Evolutionary conservation across 30 jellyfish, hydroid and myxozoan species (phyloP).

Genomic region (Chrysaora quinquecirrha): DNA sequence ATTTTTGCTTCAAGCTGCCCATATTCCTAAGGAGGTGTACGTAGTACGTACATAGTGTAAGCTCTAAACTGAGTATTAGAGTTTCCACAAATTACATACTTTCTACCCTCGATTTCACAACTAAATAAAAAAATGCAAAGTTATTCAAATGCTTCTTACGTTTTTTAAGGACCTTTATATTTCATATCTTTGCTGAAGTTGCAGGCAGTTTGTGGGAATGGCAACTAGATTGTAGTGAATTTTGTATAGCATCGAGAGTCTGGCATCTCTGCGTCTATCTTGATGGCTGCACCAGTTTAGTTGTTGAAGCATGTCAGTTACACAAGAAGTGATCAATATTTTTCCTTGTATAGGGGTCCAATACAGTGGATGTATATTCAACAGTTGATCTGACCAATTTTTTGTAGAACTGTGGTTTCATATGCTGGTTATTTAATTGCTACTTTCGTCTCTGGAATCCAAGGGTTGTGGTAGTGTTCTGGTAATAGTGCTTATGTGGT

Average conservation of each 20-base stretch:
- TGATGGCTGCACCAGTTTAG: slow-evolving; percentile 47
- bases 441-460: slow-evolving; percentile 50
- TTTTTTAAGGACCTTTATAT: neutral
- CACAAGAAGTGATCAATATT: slow-evolving; percentile 41
- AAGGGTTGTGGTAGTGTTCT: slow-evolving; percentile 35
- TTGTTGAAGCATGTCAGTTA: slow-evolving; percentile 47
- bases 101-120: neutral
- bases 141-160: neutral
- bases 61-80: neutral
- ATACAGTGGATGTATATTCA: slow-evolving; percentile 59
- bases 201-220: slow-evolving; percentile 12
- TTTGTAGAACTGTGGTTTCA: slow-evolving; percentile 50
- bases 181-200: slow-evolving; percentile 3
- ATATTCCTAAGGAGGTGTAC: too few relatives aligned
- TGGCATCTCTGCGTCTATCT: slow-evolving; percentile 46
- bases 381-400: slow-evolving; percentile 43
- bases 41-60: too few relatives aligned
- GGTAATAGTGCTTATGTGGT: slow-evolving; percentile 44
- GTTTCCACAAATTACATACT: neutral
- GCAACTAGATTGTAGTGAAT: slow-evolving; percentile 34
- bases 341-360: slow-evolving; percentile 55
- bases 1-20: too few relatives aligned
- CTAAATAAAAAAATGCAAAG: neutral
- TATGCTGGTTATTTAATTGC: slow-evolving; percentile 36
- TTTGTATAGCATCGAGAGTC: slow-evolving; percentile 47